Evolutionary conservation across 1,140 invertebrate genomes (phyloP).

Genomic region (Samia ricini): DNA sequence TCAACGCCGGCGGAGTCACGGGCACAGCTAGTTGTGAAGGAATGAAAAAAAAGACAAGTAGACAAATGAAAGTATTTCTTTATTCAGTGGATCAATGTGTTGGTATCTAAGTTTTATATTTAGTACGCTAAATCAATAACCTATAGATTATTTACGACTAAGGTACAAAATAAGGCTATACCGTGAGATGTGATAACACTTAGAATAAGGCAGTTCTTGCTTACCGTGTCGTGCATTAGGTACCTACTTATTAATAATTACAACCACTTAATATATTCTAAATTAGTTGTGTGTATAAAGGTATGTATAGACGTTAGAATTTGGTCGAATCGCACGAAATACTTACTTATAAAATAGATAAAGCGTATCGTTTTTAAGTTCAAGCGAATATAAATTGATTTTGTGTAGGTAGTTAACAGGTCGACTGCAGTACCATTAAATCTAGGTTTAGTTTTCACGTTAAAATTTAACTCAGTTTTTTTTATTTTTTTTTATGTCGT

Average conservation of each 20-base stretch:
- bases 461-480: neutral
- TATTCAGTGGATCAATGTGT: conserved; percentile 26
- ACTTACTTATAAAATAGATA: conserved; percentile 35
- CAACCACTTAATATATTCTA: conserved; percentile 36
- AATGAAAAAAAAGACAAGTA: conserved; percentile 3
- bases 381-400: conserved; percentile 32
- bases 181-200: conserved; percentile 71
- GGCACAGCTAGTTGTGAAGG: too few relatives aligned
- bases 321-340: conserved; percentile 53
- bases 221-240: conserved; percentile 47
- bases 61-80: conserved; percentile 24
- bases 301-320: conserved; percentile 37
- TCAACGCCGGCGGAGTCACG: too few relatives aligned
- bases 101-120: conserved; percentile 20
- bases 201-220: conserved; percentile 63
- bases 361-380: conserved; percentile 43
- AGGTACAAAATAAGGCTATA: conserved; percentile 75
- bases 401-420: conserved; percentile 12
- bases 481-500: too few relatives aligned
- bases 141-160: conserved; percentile 23
- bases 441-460: too few relatives aligned
- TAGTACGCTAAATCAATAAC: neutral
- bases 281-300: conserved; percentile 12
- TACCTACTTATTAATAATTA: conserved; percentile 40
- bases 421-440: neutral